Percentiles rank a stretch among this genome's conserved stretches.
phyloP scores from a whole-genome alignment of 2,113 vertebrate species.

The Melanostigma gelatinosum region DNA sequence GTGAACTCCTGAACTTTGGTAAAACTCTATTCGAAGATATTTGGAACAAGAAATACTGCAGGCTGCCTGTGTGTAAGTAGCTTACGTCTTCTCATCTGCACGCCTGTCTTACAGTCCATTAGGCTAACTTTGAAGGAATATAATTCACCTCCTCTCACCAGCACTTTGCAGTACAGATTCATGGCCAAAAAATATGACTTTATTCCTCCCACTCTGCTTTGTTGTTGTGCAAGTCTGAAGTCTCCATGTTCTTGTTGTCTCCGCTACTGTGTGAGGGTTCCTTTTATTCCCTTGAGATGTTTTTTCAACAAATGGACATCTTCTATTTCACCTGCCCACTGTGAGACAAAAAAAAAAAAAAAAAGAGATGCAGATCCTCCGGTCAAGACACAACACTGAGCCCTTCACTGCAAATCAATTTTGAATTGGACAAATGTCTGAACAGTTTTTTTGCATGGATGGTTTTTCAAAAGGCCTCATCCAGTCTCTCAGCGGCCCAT shows the following conservation, averaged over 20 bases:
- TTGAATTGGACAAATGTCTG: not conserved
- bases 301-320: not conserved
- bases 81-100: slow-evolving; percentile 36
- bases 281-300: slow-evolving; percentile 30
- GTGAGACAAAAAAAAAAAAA: not conserved
- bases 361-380: not conserved
- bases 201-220: slow-evolving; percentile 14
- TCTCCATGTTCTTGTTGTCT: slow-evolving; percentile 24
- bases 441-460: slow-evolving; percentile 14
- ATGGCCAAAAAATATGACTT: slow-evolving; percentile 32
- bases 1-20: slow-evolving; percentile 4
- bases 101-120: slow-evolving; percentile 54
- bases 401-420: not conserved
- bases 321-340: slow-evolving; percentile 50
- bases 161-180: slow-evolving; percentile 25
- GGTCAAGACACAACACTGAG: slow-evolving; percentile 3
- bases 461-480: slow-evolving; percentile 17
- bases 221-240: slow-evolving; percentile 11
- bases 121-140: slow-evolving; percentile 35
- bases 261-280: not conserved
- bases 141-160: slow-evolving; percentile 40
- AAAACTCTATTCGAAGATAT: slow-evolving; percentile 7
- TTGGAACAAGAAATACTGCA: not conserved
- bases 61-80: slow-evolving; percentile 16
- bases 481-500: slow-evolving; percentile 22